Base-by-base conservation (phyloP, 2,113 vertebrate species). In the Scopus umbretta region DNA sequence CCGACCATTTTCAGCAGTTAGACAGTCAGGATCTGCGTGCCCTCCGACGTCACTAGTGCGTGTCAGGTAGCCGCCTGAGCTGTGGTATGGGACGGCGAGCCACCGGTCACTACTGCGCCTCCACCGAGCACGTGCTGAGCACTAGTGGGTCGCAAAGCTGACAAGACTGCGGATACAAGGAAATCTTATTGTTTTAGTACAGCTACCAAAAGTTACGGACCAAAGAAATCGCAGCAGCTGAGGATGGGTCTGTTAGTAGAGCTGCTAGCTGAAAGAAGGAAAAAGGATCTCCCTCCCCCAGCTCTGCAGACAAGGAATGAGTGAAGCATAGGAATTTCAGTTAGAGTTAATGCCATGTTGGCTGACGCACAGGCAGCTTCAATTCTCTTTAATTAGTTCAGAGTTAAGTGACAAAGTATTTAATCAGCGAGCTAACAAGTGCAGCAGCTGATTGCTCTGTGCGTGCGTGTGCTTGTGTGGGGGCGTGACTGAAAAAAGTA, bases 361-460 rank as follows among this genome's bases (percentile, higher is more conserved):
- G 90, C 93, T 97, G 93, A 95, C 2, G 22, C 91, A 96, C 89
- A 96, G 82, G 79, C 90, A 96, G 83, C 95, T 97, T 95, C 97
- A 97, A 89, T 98, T 98, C 91, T 75, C 97, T 97, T 97, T 98
- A 98, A 98, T 98, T 98, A 98, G 97, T 97, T 95, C 95, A 91
- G 96, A 93, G 86, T 97, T 98, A 97, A 97, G 97, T 96, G 97
- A 97, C 97, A 98, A 97, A 95, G 91, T 97, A 97, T 97, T 98
- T 98, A 98, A 98, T 98, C 98, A 98, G 97, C 16, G 67, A 96
- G 79, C 91, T 98, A 98, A 98, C 97, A 97, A 98, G 97, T 97
- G 84, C 80, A 87, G 88, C 21, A 47, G 78, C 95, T 97, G 97
- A 98, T 97, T 98, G 93, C 95, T 97, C 83, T 95, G 17, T 92